These are phyloP conservation scores for Cryptoleucopteryx plumbea DNA, from an alignment of 2,113 vertebrate species.

Conservation along the genomic window DNA sequence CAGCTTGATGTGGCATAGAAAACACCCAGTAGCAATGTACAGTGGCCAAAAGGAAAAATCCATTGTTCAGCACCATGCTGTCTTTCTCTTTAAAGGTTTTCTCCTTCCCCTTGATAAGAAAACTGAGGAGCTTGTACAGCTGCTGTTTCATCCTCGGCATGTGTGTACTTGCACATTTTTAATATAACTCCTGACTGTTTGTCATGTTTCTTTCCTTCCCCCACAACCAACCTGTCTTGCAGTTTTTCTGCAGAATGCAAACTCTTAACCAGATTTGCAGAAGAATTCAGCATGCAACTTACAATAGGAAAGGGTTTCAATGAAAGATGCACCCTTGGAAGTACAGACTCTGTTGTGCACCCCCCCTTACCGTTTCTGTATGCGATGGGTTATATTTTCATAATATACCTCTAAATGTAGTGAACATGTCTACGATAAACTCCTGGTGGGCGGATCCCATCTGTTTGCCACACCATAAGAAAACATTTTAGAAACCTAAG, in stretches of 20 bases:
- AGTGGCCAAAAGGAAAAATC: not conserved
- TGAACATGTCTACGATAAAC: not conserved
- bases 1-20: not conserved
- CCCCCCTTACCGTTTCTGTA: not conserved
- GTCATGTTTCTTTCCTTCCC: not conserved
- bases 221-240: not conserved
- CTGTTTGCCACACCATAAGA: not conserved
- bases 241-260: not conserved
- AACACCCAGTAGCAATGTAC: not conserved
- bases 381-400: not conserved
- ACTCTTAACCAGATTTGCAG: not conserved
- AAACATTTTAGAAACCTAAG: not conserved
- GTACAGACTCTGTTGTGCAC: not conserved
- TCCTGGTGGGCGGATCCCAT: conserved; percentile 18
- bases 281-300: not conserved
- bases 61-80: not conserved
- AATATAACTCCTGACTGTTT: not conserved
- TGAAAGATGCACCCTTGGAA: not conserved
- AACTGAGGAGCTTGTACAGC: not conserved
- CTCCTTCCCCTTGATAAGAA: not conserved
- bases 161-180: not conserved
- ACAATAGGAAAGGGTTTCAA: not conserved
- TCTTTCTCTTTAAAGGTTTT: not conserved
- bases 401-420: not conserved
- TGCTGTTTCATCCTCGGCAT: not conserved